Conservation (phyloP, 2,888 invertebrate genomes). For the Endotricha flammealis region DNA sequence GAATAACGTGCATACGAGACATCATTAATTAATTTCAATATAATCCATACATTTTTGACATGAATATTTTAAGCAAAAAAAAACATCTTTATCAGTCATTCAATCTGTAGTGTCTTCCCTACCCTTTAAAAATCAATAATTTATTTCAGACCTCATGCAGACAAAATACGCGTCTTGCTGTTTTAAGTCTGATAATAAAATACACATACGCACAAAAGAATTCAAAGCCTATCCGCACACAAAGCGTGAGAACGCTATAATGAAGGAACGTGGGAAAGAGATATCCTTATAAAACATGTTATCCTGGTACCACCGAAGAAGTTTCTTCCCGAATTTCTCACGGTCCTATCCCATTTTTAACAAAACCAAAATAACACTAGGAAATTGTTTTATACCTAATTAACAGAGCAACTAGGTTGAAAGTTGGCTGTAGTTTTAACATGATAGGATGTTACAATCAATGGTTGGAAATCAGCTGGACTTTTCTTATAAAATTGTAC, state of each 20-base stretch:
- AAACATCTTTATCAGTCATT: too few relatives aligned
- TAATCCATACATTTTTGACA: too few relatives aligned
- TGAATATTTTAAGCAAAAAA: too few relatives aligned
- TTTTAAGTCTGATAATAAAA: too few relatives aligned
- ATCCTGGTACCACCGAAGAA: conserved; percentile 68
- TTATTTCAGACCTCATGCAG: too few relatives aligned
- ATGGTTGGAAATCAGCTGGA: conserved; percentile 41
- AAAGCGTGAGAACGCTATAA: conserved; percentile 11
- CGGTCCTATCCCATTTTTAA: conserved; percentile 63
- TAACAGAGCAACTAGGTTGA: conserved; percentile 8
- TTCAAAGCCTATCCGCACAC: too few relatives aligned
- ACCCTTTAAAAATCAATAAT: too few relatives aligned
- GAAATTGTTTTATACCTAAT: conserved; percentile 28
- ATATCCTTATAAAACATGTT: conserved; percentile 38
- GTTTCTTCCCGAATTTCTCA: conserved; percentile 77
- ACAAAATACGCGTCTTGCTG: too few relatives aligned
- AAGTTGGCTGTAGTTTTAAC: conserved; percentile 16
- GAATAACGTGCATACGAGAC: too few relatives aligned
- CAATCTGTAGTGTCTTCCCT: too few relatives aligned
- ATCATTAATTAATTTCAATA: too few relatives aligned
- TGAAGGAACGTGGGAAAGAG: conserved; percentile 49
- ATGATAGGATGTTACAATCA: conserved; percentile 31
- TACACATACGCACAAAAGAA: too few relatives aligned
- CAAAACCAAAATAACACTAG: conserved; percentile 38
- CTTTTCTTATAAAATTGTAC: conserved; percentile 41